Evolutionary conservation across 1,140 invertebrate species (phyloP).

Genomic region (Caerostris extrusa): DNA sequence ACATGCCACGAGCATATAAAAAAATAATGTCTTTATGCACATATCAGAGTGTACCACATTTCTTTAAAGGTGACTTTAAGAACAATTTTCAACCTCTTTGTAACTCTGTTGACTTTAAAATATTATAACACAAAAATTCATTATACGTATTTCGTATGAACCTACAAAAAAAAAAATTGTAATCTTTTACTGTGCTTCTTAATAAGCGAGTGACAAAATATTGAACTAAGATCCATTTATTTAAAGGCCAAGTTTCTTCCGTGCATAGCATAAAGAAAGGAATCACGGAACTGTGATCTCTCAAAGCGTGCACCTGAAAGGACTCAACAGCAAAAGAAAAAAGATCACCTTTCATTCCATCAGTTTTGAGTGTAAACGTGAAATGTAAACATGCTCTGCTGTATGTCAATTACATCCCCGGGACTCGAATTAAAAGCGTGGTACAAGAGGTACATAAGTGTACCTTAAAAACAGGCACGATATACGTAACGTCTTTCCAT

Average conservation of each 20-base stretch:
- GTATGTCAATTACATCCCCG: background rate
- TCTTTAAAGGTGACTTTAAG: too few relatives aligned
- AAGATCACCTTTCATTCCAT: background rate
- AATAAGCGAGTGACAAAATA: background rate
- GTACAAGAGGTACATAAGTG: background rate
- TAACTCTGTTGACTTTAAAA: too few relatives aligned
- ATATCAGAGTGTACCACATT: too few relatives aligned
- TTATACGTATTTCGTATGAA: too few relatives aligned
- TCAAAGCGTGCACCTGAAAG: background rate
- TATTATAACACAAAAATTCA: too few relatives aligned
- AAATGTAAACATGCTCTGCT: slow-evolving; percentile 4
- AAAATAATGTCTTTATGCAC: too few relatives aligned
- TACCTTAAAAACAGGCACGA: background rate
- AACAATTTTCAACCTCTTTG: too few relatives aligned
- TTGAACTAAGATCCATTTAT: background rate
- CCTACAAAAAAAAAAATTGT: too few relatives aligned
- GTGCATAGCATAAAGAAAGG: background rate
- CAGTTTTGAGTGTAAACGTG: background rate
- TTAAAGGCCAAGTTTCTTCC: background rate
- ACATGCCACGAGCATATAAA: too few relatives aligned
- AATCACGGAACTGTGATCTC: background rate
- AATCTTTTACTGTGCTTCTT: too few relatives aligned
- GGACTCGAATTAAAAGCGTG: background rate
- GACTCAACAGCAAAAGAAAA: background rate
- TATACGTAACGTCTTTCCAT: background rate